A percentile compares a stretch with the other conserved stretches of the same genome.
These are phyloP conservation scores for Frankliniella fusca DNA, from an alignment of 2,888 invertebrate genomes.

Conservation along the genomic window DNA sequence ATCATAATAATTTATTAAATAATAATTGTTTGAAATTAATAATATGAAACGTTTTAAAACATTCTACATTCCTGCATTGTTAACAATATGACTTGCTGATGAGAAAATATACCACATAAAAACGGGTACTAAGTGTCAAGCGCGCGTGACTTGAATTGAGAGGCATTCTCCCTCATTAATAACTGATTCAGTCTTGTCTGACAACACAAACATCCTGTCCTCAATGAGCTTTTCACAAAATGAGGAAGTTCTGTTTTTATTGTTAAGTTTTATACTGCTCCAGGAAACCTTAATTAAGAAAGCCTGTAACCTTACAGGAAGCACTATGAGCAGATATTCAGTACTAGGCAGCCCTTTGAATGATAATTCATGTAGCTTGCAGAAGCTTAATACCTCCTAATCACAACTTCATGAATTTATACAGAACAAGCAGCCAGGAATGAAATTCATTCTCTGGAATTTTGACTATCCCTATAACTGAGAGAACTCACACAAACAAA, in stretches of 20 bases:
- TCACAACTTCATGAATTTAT: constrained; percentile 1
- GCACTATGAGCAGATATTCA: constrained; percentile 26
- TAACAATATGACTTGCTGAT: constrained; percentile 26
- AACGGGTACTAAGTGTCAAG: constrained; percentile 23
- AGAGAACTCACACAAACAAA: not conserved
- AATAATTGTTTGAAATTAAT: constrained; percentile 8
- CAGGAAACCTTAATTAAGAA: constrained; percentile 20
- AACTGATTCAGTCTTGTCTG: constrained; percentile 20
- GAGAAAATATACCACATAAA: constrained; percentile 25
- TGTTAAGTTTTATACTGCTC: constrained; percentile 25
- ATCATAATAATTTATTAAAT: constrained; percentile 27
- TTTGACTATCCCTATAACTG: not conserved
- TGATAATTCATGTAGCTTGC: constrained; percentile 20
- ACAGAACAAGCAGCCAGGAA: constrained; percentile 16
- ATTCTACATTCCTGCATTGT: constrained; percentile 24
- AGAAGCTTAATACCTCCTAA: not conserved
- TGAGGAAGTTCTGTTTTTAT: constrained; percentile 23
- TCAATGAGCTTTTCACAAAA: not conserved
- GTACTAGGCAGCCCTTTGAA: constrained; percentile 19
- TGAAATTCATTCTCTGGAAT: not conserved
- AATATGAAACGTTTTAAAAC: constrained; percentile 25
- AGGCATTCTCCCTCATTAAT: constrained; percentile 12
- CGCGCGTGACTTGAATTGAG: constrained; percentile 21
- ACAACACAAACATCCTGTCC: constrained; percentile 24
- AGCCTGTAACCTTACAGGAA: constrained; percentile 16